Evolutionary conservation across 2,888 invertebrate genomes (phyloP), one percentile per base, ranked within the genome.

Genomic region (Xylophagus ater): DNA sequence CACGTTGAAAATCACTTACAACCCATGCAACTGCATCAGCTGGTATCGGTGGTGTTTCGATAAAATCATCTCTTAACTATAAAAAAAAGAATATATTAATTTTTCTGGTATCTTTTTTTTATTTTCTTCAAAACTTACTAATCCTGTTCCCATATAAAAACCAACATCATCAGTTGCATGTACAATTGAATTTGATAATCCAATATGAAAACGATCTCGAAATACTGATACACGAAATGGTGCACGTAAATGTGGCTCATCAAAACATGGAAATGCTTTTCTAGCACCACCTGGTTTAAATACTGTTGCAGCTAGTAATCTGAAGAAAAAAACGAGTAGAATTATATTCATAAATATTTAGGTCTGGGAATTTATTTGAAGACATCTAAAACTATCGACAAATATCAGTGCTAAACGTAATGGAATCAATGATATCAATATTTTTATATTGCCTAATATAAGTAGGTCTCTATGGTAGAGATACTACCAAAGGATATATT

Each of bases 191-290:
- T 82, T 83, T 59, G 80, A 81, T 40, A 82, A 65, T 4, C 81
- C 79, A 54, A 81, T 76, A 62, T 85, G 81, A 61, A 81, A 81
- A 56, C 81, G 69, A 60, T 81, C 81, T 48, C 83, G 71, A 53
- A 82, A 78, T 53, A 83, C 80, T 25, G 81, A 81, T 55, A 85
- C 71, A 56, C 77, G 76, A 62, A 84, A 85, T 48, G 74, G 78
- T 2, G 84, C 83, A 58, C 84, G 78, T 53, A 81, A 74, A 47
- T 81, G 78, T 4, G 84, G 84, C 56, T 85, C 84, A 55, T 85
- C 84, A 55, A 84, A 84, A 58, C 84, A 84, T 10, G 85, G 85
- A 57, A 84, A 85, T 21, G 83, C 83, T 46, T 76, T 73, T 43
- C 83, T 70, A 6, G 83, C 83, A 46, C 78, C 78, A 17, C 80